Percentiles rank a stretch among this genome's conserved stretches.
These are phyloP conservation scores for Anabas testudineus DNA, from an alignment of 2,797 vertebrate genomes.

Conservation along the genomic window DNA sequence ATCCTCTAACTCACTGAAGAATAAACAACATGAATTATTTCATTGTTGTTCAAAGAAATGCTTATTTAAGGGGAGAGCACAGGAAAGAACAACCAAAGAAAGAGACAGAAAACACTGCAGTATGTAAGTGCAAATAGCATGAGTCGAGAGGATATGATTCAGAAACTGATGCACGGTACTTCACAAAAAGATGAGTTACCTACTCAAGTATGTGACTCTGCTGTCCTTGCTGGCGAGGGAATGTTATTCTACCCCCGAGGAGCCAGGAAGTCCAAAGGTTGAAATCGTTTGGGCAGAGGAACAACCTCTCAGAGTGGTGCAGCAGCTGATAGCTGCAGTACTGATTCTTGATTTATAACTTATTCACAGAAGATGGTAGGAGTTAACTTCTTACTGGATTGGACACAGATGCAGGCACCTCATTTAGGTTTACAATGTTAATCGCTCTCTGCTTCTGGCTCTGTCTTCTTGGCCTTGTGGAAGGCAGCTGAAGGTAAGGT, in stretches of 20 bases:
- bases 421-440: slow-evolving; percentile 80
- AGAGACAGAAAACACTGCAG: background rate
- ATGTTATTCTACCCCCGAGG: slow-evolving; percentile 17
- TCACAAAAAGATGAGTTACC: slow-evolving; percentile 18
- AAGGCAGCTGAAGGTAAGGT: slow-evolving; percentile 55
- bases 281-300: background rate
- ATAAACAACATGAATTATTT: no score
- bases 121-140: slow-evolving; percentile 25
- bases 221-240: background rate
- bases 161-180: slow-evolving; percentile 30
- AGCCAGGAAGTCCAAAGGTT: background rate
- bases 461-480: slow-evolving; percentile 51
- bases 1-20: no score
- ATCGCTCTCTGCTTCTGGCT: slow-evolving; percentile 69
- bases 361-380: slow-evolving; percentile 69
- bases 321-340: slow-evolving; percentile 8
- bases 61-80: background rate
- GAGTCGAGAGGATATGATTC: slow-evolving; percentile 49
- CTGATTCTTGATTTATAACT: slow-evolving; percentile 31
- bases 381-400: slow-evolving; percentile 77
- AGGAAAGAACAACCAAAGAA: background rate
- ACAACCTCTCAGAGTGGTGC: background rate
- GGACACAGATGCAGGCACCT: slow-evolving; percentile 84
- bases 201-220: background rate
- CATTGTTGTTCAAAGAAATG: background rate